These are phyloP conservation scores for Vultur gryphus DNA, from an alignment of 2,797 vertebrate species.

Conservation along the genomic window DNA sequence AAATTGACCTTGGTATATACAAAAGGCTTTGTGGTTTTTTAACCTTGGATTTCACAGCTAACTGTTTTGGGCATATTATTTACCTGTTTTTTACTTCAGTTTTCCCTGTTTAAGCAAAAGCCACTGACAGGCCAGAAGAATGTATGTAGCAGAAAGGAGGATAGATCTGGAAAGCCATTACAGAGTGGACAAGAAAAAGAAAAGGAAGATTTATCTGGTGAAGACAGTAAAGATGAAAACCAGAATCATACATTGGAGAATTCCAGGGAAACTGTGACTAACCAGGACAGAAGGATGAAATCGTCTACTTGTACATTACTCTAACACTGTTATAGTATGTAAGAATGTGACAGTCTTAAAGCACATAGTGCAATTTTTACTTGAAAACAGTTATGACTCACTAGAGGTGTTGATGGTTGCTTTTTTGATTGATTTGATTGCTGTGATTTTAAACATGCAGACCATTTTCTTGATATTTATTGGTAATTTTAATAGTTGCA, in stretches of 20 bases:
- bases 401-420: constrained; percentile 18
- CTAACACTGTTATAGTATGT: constrained; percentile 52
- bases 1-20: neutral
- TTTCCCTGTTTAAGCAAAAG: constrained; percentile 83
- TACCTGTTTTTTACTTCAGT: constrained; percentile 70
- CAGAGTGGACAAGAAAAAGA: constrained; percentile 48
- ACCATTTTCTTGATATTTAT: constrained; percentile 71
- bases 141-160: constrained; percentile 31
- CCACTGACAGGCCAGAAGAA: constrained; percentile 70
- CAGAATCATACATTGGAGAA: constrained; percentile 50
- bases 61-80: neutral
- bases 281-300: constrained; percentile 68
- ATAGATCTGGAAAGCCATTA: constrained; percentile 39
- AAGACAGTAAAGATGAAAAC: constrained; percentile 61
- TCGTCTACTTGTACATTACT: constrained; percentile 83
- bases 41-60: neutral
- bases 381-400: constrained; percentile 65
- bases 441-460: constrained; percentile 44
- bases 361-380: constrained; percentile 55
- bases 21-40: neutral
- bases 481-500: constrained; percentile 54
- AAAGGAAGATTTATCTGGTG: constrained; percentile 32
- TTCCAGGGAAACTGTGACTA: constrained; percentile 27
- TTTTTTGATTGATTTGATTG: constrained; percentile 35
- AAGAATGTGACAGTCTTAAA: constrained; percentile 39